phyloP scores from a whole-genome alignment of 2,888 invertebrate species.

The Galeruca laticollis region DNA sequence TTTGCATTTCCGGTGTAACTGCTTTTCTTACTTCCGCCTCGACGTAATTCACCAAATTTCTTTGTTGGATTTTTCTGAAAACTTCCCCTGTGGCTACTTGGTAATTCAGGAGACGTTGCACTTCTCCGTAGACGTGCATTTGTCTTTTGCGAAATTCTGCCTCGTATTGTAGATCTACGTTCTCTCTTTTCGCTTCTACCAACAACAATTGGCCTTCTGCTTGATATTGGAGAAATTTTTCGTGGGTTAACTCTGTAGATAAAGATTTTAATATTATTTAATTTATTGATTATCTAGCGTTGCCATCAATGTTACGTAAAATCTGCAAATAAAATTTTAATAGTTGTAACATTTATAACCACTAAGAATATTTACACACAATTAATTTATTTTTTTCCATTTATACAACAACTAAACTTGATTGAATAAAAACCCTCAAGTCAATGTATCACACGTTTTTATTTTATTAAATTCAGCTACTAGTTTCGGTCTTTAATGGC shows the following conservation, averaged over 20 bases:
- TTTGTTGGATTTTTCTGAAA: slow-evolving; percentile 86
- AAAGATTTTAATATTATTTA: background rate
- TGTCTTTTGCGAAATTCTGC: slow-evolving; percentile 83
- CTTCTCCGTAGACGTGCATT: slow-evolving; percentile 72
- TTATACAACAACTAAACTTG: too few relatives aligned
- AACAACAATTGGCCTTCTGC: slow-evolving; percentile 68
- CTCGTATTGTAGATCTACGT: slow-evolving; percentile 92
- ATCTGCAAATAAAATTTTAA: background rate
- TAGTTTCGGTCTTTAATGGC: too few relatives aligned
- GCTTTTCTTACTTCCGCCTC: slow-evolving; percentile 51
- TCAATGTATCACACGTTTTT: too few relatives aligned
- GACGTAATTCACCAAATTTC: slow-evolving; percentile 95
- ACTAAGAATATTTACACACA: too few relatives aligned
- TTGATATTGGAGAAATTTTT: slow-evolving; percentile 65
- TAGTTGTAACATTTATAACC: background rate
- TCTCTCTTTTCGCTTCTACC: slow-evolving; percentile 89
- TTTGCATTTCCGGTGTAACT: slow-evolving; percentile 54
- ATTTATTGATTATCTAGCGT: background rate
- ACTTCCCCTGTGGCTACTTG: slow-evolving; percentile 86
- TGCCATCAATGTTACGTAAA: background rate
- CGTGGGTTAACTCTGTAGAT: slow-evolving; percentile 52
- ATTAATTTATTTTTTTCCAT: too few relatives aligned
- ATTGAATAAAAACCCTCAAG: too few relatives aligned
- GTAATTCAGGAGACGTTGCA: slow-evolving; percentile 89
- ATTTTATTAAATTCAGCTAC: too few relatives aligned